phyloP scores from a whole-genome alignment of 2,888 invertebrate genomes.

The Phalera bucephala region DNA sequence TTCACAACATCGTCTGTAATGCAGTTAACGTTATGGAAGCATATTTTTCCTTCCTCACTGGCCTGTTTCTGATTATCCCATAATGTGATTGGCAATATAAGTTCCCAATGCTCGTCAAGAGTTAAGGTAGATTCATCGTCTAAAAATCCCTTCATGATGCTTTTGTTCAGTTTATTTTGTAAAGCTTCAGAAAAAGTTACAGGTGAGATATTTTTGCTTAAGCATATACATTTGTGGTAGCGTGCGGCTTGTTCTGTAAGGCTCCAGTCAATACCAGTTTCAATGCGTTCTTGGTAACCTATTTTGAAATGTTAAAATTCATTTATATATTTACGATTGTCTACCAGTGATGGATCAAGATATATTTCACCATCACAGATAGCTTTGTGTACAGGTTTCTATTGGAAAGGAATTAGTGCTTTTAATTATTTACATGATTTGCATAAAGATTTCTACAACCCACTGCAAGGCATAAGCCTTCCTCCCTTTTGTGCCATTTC shows the following conservation, averaged over 20 bases:
- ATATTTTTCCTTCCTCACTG: slow-evolving; percentile 59
- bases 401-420: too few relatives aligned
- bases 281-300: slow-evolving; percentile 67
- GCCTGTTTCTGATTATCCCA: slow-evolving; percentile 68
- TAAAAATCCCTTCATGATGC: slow-evolving; percentile 55
- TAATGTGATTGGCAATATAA: slow-evolving; percentile 51
- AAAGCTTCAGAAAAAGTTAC: slow-evolving; percentile 55
- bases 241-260: slow-evolving; percentile 46
- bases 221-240: slow-evolving; percentile 50
- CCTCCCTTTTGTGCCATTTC: too few relatives aligned
- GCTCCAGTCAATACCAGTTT: slow-evolving; percentile 65
- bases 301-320: slow-evolving; percentile 5
- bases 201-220: slow-evolving; percentile 32
- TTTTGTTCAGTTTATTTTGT: slow-evolving; percentile 55
- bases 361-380: too few relatives aligned
- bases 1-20: slow-evolving; percentile 56
- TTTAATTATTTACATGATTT: too few relatives aligned
- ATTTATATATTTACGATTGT: too few relatives aligned
- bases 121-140: slow-evolving; percentile 48
- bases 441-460: too few relatives aligned
- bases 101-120: slow-evolving; percentile 61
- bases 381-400: too few relatives aligned
- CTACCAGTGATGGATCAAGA: too few relatives aligned
- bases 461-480: too few relatives aligned
- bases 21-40: slow-evolving; percentile 54